Percentiles rank a stretch among this genome's conserved stretches.
Conservation (phyloP, 2,113 vertebrate genomes). For the Alethe diademata region DNA sequence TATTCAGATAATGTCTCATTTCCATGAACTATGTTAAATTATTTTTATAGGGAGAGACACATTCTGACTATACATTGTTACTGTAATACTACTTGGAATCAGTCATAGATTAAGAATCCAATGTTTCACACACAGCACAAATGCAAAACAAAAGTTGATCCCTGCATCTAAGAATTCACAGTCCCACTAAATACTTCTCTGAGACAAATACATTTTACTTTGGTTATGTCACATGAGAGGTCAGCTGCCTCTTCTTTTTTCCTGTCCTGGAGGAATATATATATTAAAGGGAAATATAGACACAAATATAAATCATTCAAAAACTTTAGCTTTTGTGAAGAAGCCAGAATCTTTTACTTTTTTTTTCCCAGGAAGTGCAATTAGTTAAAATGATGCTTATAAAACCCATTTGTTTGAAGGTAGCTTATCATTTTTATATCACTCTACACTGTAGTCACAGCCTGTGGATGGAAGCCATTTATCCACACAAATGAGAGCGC, state of each 20-base stretch:
- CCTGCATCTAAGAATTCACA: background rate
- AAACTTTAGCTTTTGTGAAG: background rate
- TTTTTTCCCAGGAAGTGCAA: background rate
- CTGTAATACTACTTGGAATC: background rate
- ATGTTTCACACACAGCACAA: background rate
- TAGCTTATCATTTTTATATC: background rate
- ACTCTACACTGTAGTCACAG: background rate
- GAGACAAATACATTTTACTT: background rate
- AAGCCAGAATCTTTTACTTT: background rate
- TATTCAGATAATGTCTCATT: background rate
- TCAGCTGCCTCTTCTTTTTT: background rate
- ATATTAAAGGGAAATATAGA: background rate
- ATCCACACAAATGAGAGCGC: background rate
- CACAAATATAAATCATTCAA: background rate
- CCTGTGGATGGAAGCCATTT: background rate
- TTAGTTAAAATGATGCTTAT: background rate
- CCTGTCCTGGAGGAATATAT: background rate
- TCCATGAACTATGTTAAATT: background rate
- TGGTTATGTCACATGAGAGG: background rate
- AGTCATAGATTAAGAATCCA: background rate
- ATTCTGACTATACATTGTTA: background rate
- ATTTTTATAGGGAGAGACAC: background rate
- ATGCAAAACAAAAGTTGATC: background rate
- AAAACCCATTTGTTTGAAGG: background rate
- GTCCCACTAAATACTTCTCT: background rate